phyloP scores from a whole-genome alignment of 2,113 vertebrate genomes.

The Aspiorhynchus laticeps region DNA sequence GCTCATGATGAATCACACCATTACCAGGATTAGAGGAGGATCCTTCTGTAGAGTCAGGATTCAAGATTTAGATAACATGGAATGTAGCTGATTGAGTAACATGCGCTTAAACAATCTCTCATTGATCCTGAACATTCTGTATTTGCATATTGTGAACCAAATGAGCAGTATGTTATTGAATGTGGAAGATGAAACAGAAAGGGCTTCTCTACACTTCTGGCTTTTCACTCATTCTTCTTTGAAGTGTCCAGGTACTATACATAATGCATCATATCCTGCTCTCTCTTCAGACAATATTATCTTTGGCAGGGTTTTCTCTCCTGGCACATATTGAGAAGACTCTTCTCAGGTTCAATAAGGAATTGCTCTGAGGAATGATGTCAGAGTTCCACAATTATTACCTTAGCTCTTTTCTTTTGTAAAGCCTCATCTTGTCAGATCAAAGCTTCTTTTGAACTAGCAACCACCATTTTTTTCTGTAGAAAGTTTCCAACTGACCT shows the following conservation, averaged over 20 bases:
- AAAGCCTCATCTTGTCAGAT: slow-evolving; percentile 42
- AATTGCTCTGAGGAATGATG: slow-evolving; percentile 49
- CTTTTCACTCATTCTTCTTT: slow-evolving; percentile 56
- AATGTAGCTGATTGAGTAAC: slow-evolving; percentile 3
- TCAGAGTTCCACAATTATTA: slow-evolving; percentile 57
- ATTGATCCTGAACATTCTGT: slow-evolving; percentile 25
- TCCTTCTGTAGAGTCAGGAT: slow-evolving; percentile 37
- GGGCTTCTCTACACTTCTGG: slow-evolving; percentile 48
- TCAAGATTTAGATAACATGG: slow-evolving; percentile 39
- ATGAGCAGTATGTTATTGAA: background rate
- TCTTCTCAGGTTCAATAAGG: slow-evolving; percentile 41
- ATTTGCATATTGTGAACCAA: slow-evolving; percentile 31
- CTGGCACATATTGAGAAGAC: slow-evolving; percentile 31
- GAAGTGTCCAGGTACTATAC: slow-evolving; percentile 68
- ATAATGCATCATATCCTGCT: slow-evolving; percentile 64
- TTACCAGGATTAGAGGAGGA: slow-evolving; percentile 36
- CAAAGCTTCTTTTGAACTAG: slow-evolving; percentile 42
- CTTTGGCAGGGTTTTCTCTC: slow-evolving; percentile 63
- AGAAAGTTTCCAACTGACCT: background rate
- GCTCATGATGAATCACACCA: slow-evolving; percentile 47
- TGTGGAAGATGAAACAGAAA: slow-evolving; percentile 30
- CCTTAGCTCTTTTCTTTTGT: slow-evolving; percentile 36
- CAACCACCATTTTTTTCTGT: background rate
- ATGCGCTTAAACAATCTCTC: slow-evolving; percentile 8
- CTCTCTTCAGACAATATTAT: slow-evolving; percentile 63